Evolutionary conservation across 1,140 invertebrate species (phyloP), one percentile per base, ranked within the genome.

Genomic region (Nebria ingens): DNA sequence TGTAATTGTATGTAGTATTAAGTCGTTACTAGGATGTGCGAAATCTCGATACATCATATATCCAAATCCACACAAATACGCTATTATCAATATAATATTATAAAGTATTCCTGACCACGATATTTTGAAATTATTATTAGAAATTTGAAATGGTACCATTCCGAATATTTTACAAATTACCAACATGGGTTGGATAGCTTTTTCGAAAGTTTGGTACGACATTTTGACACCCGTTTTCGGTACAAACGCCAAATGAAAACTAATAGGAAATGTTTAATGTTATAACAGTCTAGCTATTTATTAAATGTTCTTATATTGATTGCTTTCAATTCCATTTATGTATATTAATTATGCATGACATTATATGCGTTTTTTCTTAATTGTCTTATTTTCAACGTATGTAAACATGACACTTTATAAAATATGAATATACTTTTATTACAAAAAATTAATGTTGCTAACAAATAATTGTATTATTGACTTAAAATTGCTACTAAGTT

Each of bases 141-240:
- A 19, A 25, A 54, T 29, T 17, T 45, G 29, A 25, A 57, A 57
- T 19, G 21, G 22, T 0, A 56, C 42, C 25, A 58, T 21, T 13
- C 57, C 57, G 15, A 58, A 42, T 19, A 54, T 42, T 23, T 54
- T 57, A 15, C 22, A 51, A 21, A 40, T 13, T 0, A 54, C 42
- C 11, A 56, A 29, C 20, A 59, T 12, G 12, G 55, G 55, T 22
- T 34, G 19, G 21, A 57, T 49, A 3, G 55, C 49, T 25, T 52
- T 20, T 4, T 23, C 34, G 20, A 58, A 55, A 12, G 49, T 58
- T 34, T 50, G 21, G 25, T 15, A 22, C 0, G 53, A 20, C 57
- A 34, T 34, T 34, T 34, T 34, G 6, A 34, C n/a, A n/a, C n/a
- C n/a, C n/a, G n/a, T n/a, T n/a, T n/a, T n/a, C n/a, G n/a, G n/a